Evolutionary conservation across 2,888 invertebrate species (phyloP).

Genomic region (Epistrophe grossulariae): DNA sequence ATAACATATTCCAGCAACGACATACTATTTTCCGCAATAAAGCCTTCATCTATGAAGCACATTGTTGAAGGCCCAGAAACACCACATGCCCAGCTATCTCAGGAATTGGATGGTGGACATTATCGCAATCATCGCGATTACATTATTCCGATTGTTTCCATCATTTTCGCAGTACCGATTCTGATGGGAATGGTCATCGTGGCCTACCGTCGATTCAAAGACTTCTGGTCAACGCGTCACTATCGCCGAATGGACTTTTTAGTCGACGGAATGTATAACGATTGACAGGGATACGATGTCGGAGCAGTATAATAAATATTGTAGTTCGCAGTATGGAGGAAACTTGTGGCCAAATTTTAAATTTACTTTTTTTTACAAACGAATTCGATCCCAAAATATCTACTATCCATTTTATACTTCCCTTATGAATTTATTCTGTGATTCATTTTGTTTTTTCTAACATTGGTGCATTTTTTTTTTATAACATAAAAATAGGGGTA

Average conservation of each 20-base stretch:
- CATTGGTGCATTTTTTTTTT: constrained; percentile 4
- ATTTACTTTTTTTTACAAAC: constrained; percentile 6
- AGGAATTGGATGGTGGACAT: constrained; percentile 77
- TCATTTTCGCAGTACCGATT: constrained; percentile 89
- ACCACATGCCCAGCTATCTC: constrained; percentile 80
- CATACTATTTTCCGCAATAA: constrained; percentile 49
- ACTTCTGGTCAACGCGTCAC: constrained; percentile 94
- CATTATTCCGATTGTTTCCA: constrained; percentile 90
- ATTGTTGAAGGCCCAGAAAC: constrained; percentile 76
- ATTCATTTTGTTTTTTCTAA: not conserved
- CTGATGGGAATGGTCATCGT: constrained; percentile 88
- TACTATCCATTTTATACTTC: constrained; percentile 19
- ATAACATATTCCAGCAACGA: constrained; percentile 81
- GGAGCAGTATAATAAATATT: constrained; percentile 49
- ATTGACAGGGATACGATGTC: constrained; percentile 83
- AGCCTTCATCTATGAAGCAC: constrained; percentile 29
- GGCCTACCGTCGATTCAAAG: constrained; percentile 89
- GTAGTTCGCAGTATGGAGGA: not conserved
- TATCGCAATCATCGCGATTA: constrained; percentile 86
- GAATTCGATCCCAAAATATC: not conserved
- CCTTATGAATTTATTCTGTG: constrained; percentile 10
- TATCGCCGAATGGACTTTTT: constrained; percentile 95
- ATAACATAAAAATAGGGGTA: not conserved
- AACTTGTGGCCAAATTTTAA: constrained; percentile 61
- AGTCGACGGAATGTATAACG: constrained; percentile 95